Percentiles rank a stretch among this genome's conserved stretches.
Conservation (phyloP, 2,113 vertebrate genomes). For the Scatophagus argus region DNA sequence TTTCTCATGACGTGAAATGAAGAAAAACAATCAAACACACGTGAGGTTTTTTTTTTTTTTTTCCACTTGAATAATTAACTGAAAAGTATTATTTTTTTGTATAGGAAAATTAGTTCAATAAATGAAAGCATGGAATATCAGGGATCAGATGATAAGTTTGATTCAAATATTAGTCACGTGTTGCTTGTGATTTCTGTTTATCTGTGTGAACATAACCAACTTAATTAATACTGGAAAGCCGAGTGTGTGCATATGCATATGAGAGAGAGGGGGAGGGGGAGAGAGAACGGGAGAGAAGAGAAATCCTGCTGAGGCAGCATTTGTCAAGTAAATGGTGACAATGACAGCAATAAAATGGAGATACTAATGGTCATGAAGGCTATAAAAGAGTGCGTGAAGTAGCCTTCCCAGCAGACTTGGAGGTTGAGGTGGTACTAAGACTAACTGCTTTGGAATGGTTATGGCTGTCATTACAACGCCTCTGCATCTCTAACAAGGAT, state of each 20-base stretch:
- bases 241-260: too few species aligned
- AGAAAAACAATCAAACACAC: neutral
- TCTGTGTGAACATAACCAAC: neutral
- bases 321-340: constrained; percentile 69
- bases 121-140: neutral
- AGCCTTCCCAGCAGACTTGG: constrained; percentile 60
- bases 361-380: constrained; percentile 73
- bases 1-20: neutral
- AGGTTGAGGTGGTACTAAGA: constrained; percentile 62
- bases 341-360: constrained; percentile 66
- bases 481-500: constrained; percentile 75
- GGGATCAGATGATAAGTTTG: constrained; percentile 1
- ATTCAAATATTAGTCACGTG: neutral
- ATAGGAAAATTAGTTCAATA: neutral
- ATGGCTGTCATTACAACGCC: constrained; percentile 73
- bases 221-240: neutral
- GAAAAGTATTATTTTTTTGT: neutral
- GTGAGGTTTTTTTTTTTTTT: neutral
- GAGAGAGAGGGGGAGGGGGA: neutral
- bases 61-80: neutral
- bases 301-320: constrained; percentile 57
- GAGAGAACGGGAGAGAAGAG: neutral
- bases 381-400: constrained; percentile 70
- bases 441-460: constrained; percentile 70
- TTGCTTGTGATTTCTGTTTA: neutral